A percentile compares a stretch with the other conserved stretches of the same genome.
Conservation (phyloP, 37 sponge, comb jelly and placozoan species). For the Axinella damicornis region DNA sequence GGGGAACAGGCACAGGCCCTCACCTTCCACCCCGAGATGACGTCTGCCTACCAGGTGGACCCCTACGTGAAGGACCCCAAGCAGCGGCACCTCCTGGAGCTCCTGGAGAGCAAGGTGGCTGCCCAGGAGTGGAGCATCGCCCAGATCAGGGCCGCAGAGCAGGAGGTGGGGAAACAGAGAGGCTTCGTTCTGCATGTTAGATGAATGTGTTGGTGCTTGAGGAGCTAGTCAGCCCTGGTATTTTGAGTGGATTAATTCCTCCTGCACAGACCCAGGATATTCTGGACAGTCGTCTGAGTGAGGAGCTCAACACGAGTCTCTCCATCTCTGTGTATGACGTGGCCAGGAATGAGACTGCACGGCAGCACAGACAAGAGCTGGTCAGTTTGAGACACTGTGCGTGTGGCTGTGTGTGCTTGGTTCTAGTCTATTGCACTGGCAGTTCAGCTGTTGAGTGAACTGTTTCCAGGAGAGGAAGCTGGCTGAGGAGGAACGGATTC, state of each 20-base stretch:
- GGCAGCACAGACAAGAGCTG: slow-evolving; percentile 80
- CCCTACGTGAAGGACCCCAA: slow-evolving; percentile 74
- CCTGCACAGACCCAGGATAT: slow-evolving; percentile 45
- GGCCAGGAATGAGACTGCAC: slow-evolving; percentile 89
- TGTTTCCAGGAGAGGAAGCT: slow-evolving; percentile 57
- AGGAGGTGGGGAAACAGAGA: slow-evolving; percentile 83
- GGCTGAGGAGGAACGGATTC: slow-evolving; percentile 87
- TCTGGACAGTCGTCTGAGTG: slow-evolving; percentile 55
- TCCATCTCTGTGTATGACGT: slow-evolving; percentile 93
- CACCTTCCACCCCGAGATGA: slow-evolving; percentile 57
- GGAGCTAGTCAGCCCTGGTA: neutral
- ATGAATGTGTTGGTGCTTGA: too few relatives aligned
- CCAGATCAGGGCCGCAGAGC: slow-evolving; percentile 66
- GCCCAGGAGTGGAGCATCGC: slow-evolving; percentile 73
- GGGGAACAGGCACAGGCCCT: slow-evolving; percentile 68
- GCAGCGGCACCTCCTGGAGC: slow-evolving; percentile 64
- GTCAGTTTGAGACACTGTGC: slow-evolving; percentile 29
- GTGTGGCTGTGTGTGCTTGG: neutral
- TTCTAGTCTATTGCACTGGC: too few relatives aligned
- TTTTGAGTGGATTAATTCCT: neutral
- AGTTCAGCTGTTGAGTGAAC: too few relatives aligned
- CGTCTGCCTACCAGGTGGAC: slow-evolving; percentile 79
- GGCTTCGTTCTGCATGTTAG: too few relatives aligned
- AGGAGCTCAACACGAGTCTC: slow-evolving; percentile 75
- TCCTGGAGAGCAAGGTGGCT: slow-evolving; percentile 62